Conservation (phyloP, 2,888 invertebrate genomes). For the Melieria omissa region DNA sequence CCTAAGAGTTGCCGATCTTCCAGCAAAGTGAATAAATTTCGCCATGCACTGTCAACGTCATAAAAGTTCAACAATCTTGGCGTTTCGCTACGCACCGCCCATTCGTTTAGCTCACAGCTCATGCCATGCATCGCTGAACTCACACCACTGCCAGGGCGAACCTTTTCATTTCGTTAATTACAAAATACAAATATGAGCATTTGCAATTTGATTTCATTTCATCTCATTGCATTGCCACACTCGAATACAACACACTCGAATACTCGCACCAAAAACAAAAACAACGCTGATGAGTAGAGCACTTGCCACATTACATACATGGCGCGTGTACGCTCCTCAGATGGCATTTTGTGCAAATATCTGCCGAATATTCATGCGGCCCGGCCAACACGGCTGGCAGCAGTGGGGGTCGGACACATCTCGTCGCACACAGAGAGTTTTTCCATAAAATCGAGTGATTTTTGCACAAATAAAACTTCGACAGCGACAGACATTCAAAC, state of each 20-base stretch:
- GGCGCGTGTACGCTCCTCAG: too few relatives aligned
- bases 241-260: conserved; percentile 40
- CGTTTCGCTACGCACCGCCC: too few relatives aligned
- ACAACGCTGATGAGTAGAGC: background rate
- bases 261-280: conserved; percentile 33
- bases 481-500: background rate
- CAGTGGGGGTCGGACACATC: background rate
- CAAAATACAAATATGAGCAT: conserved; percentile 51
- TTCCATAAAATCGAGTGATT: conserved; percentile 1
- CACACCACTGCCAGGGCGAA: background rate
- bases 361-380: too few relatives aligned
- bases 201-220: conserved; percentile 46
- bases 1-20: too few relatives aligned
- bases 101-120: too few relatives aligned
- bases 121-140: too few relatives aligned
- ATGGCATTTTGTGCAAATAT: too few relatives aligned
- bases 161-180: conserved; percentile 51
- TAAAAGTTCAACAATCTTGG: too few relatives aligned
- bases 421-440: background rate
- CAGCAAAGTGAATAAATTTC: too few relatives aligned
- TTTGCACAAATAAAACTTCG: background rate
- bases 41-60: too few relatives aligned
- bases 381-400: too few relatives aligned
- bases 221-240: conserved; percentile 46
- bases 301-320: too few relatives aligned